A percentile compares a stretch with the other conserved stretches of the same genome.
Conservation (phyloP, 2,888 invertebrate species). For the Calameuta pallipes region DNA sequence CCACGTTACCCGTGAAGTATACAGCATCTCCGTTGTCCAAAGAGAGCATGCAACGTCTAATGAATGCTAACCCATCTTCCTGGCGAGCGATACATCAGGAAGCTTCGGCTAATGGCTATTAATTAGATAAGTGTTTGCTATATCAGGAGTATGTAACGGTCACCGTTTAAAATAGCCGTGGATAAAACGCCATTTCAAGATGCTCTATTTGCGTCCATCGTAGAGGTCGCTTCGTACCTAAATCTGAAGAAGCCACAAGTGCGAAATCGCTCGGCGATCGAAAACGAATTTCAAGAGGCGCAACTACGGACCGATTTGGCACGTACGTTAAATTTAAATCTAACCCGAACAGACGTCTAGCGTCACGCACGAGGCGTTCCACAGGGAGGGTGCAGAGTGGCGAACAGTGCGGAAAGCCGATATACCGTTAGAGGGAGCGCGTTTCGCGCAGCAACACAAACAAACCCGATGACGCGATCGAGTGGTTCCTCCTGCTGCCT, state of each 20-base stretch:
- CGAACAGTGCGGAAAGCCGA: background rate
- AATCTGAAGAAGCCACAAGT: no score
- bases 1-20: slow-evolving; percentile 7
- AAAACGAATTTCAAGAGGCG: no score
- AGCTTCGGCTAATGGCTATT: slow-evolving; percentile 57
- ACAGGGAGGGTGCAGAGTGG: background rate
- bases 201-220: slow-evolving; percentile 33
- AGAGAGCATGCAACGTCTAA: slow-evolving; percentile 33
- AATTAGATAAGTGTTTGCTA: slow-evolving; percentile 60
- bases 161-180: slow-evolving; percentile 55
- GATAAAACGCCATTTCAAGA: slow-evolving; percentile 43
- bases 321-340: no score
- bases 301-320: no score
- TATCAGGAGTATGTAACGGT: slow-evolving; percentile 53
- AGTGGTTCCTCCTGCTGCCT: background rate
- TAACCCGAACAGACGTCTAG: no score
- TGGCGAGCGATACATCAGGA: slow-evolving; percentile 28
- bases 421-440: slow-evolving; percentile 4
- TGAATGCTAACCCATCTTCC: slow-evolving; percentile 24
- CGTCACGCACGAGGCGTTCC: background rate
- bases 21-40: slow-evolving; percentile 30
- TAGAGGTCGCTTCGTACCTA: no score
- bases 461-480: slow-evolving; percentile 15
- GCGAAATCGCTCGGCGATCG: no score
- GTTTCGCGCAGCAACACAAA: slow-evolving; percentile 3